These are phyloP conservation scores for Cantharis rufa DNA, from an alignment of 2,888 invertebrate genomes.

Conservation along the genomic window DNA sequence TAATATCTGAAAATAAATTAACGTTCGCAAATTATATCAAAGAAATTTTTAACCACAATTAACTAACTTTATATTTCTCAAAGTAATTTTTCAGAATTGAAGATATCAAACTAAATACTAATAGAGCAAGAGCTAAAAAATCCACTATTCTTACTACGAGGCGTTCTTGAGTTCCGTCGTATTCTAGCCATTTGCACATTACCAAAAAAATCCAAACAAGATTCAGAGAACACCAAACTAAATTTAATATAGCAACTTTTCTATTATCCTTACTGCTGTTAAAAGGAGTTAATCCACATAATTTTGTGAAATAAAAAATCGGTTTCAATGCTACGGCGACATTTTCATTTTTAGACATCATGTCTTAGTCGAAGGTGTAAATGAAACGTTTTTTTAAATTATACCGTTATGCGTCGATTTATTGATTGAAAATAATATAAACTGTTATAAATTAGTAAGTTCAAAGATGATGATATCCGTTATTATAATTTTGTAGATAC, in stretches of 20 bases:
- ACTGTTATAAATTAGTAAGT: too few species aligned
- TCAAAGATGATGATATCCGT: too few species aligned
- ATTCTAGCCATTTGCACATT: background rate
- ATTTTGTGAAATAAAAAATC: background rate
- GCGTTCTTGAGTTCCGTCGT: background rate
- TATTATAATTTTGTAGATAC: too few species aligned
- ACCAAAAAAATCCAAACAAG: background rate
- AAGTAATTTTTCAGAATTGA: background rate
- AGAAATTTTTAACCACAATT: background rate
- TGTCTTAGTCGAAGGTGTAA: background rate
- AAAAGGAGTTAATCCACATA: background rate
- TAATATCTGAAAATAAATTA: background rate
- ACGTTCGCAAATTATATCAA: too few species aligned
- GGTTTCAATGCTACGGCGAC: background rate
- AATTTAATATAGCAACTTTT: background rate
- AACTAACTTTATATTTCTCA: background rate
- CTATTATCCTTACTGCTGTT: background rate
- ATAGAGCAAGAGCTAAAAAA: accelerated
- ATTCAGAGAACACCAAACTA: background rate
- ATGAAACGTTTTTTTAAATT: background rate
- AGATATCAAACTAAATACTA: background rate
- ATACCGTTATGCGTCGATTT: background rate
- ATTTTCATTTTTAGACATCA: background rate
- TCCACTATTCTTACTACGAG: background rate
- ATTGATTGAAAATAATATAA: background rate